These are phyloP conservation scores for Aurelia coerulea DNA, from an alignment of 30 jellyfish, hydroid and myxozoan species.

Conservation along the genomic window DNA sequence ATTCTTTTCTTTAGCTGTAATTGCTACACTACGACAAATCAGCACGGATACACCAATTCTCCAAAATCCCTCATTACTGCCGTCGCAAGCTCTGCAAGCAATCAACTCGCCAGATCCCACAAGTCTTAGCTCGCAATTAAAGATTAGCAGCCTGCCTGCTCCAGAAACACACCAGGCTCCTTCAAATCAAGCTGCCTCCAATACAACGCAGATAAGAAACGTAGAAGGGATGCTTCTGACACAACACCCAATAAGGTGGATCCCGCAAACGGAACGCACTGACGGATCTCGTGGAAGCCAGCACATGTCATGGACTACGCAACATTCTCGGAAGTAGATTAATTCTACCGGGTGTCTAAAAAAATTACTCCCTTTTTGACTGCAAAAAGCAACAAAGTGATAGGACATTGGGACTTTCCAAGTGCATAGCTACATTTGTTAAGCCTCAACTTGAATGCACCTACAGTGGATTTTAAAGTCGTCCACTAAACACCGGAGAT, in stretches of 20 bases:
- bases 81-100: constrained; percentile 65
- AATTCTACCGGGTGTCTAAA: too few species aligned
- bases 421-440: too few species aligned
- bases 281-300: neutral
- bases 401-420: too few species aligned
- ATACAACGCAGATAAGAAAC: too few species aligned
- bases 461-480: too few species aligned
- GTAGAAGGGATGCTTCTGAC: neutral
- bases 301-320: neutral
- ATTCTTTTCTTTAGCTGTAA: constrained; percentile 43
- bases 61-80: constrained; percentile 53
- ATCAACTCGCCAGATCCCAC: constrained; percentile 62
- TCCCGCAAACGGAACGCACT: neutral
- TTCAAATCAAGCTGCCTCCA: neutral
- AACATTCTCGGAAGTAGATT: neutral
- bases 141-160: neutral
- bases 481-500: too few species aligned
- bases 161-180: neutral
- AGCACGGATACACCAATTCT: constrained; percentile 68
- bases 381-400: too few species aligned
- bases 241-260: neutral
- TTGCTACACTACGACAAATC: constrained; percentile 62
- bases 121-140: constrained; percentile 26
- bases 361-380: too few species aligned
- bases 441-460: too few species aligned